These are phyloP conservation scores for Megaustenia siamemsis DNA, from an alignment of 2,888 invertebrate species.

Conservation along the genomic window DNA sequence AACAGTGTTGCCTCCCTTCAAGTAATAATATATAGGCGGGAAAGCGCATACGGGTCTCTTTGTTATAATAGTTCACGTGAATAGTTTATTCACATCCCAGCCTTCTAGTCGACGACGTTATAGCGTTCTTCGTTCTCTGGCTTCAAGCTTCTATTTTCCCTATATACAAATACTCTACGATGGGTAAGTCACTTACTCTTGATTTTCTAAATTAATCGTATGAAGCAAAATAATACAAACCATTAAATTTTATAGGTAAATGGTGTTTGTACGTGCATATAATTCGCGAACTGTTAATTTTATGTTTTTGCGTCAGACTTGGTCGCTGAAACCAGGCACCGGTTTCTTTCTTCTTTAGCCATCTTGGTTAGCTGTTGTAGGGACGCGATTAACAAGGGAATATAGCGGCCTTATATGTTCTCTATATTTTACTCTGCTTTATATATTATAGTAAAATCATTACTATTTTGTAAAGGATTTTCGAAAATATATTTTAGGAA, in stretches of 20 bases:
- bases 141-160: conserved; percentile 46
- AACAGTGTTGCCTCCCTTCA: conserved; percentile 44
- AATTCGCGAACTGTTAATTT: conserved; percentile 31
- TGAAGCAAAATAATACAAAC: conserved; percentile 33
- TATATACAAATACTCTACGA: conserved; percentile 55
- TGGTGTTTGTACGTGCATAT: conserved; percentile 35
- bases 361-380: conserved; percentile 56
- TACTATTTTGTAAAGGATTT: conserved; percentile 23
- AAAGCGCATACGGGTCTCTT: conserved; percentile 63
- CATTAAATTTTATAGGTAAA: conserved; percentile 33
- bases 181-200: conserved; percentile 55
- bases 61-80: conserved; percentile 66
- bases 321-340: conserved; percentile 52
- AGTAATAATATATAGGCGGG: conserved; percentile 60
- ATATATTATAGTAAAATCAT: conserved; percentile 13
- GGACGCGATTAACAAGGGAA: conserved; percentile 39
- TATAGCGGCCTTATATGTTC: conserved; percentile 48
- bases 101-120: conserved; percentile 53
- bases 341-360: conserved; percentile 59
- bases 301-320: conserved; percentile 49
- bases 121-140: conserved; percentile 56
- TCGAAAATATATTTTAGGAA: conserved; percentile 11
- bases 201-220: conserved; percentile 29
- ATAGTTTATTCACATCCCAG: conserved; percentile 56
- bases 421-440: conserved; percentile 47